Conservation (phyloP, 2,113 vertebrate species). For the Otolemur garnettii region DNA sequence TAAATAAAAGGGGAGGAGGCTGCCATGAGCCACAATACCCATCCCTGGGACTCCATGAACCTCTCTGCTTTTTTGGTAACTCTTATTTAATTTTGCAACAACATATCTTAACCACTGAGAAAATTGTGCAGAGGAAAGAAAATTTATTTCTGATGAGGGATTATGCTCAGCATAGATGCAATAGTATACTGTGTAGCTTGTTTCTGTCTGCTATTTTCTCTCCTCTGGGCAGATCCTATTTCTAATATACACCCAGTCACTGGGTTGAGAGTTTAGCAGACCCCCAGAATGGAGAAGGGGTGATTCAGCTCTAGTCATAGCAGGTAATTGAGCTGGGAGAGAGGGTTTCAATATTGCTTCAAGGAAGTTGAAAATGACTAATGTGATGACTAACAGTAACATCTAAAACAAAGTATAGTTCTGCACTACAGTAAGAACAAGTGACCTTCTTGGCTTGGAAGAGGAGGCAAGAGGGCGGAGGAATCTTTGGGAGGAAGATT, state of each 20-base stretch:
- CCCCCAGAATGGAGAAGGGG: not conserved
- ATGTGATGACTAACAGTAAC: not conserved
- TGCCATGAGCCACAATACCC: slow-evolving; percentile 53
- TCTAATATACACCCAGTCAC: slow-evolving; percentile 58
- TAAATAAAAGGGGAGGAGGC: not conserved
- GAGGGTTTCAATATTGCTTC: slow-evolving; percentile 60
- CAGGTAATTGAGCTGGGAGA: slow-evolving; percentile 68
- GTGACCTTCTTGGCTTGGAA: slow-evolving; percentile 75
- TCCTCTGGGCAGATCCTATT: slow-evolving; percentile 50
- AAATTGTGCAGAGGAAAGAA: slow-evolving; percentile 83
- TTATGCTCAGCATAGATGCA: slow-evolving; percentile 80
- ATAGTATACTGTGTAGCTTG: slow-evolving; percentile 62
- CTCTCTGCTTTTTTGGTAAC: slow-evolving; percentile 64
- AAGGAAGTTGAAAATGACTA: slow-evolving; percentile 69
- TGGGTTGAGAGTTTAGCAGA: slow-evolving; percentile 53
- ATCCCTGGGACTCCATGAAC: slow-evolving; percentile 67
- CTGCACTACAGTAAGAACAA: slow-evolving; percentile 51
- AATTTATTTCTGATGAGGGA: slow-evolving; percentile 83
- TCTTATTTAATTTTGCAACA: slow-evolving; percentile 84
- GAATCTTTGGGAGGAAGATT: slow-evolving; percentile 59
- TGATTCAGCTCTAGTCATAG: slow-evolving; percentile 47
- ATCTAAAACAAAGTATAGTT: slow-evolving; percentile 63
- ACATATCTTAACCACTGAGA: slow-evolving; percentile 81
- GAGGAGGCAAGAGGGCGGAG: slow-evolving; percentile 14
- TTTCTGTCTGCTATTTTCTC: slow-evolving; percentile 61